Evolutionary conservation across 1,140 invertebrate genomes (phyloP), one percentile per base, ranked within the genome.

Genomic region (Heliconius melpomene): DNA sequence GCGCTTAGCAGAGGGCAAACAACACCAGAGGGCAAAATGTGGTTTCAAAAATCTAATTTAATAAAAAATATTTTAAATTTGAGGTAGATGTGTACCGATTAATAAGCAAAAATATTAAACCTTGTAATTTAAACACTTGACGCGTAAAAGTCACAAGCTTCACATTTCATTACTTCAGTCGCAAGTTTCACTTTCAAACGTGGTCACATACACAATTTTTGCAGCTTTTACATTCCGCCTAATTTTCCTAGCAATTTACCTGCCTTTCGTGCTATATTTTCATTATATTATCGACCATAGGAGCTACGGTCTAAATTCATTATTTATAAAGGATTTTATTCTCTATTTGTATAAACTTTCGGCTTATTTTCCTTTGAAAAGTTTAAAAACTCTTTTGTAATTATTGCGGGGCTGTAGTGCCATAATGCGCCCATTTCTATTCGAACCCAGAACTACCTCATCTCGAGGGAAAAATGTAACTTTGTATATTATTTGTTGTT

Each of bases 401-500:
- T 81, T 81, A 76, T 81, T 54, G 76, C 74, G 72, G 75, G 71
- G 23, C 80, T 72, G 76, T 70, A 72, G 76, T 75, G 72, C 77
- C 52, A 60, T 81, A 81, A 81, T 81, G 72, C 71, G 80, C 76
- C 77, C 57, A 72, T 81, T 81, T 74, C 80, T 81, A 81, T 81
- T 81, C 80, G 76, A 78, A 71, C 60, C 40, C 32, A 76, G 71
- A 66, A 26, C 76, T 77, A 50, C 76, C 57, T 75, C 57, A 77
- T 78, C 76, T 81, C 80, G 46, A 40, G 80, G 80, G 80, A 71
- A 71, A 46, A 66, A 78, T 75, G 80, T 81, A 70, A 81, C 80
- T 81, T 81, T 78, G 80, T 78, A 46, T 77, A 81, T 81, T 78
- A 81, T 78, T 81, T 78, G 80, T 81, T 81, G 80, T 78, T 78